phyloP scores from a whole-genome alignment of 1,140 invertebrate genomes.

The Plodia interpunctella region DNA sequence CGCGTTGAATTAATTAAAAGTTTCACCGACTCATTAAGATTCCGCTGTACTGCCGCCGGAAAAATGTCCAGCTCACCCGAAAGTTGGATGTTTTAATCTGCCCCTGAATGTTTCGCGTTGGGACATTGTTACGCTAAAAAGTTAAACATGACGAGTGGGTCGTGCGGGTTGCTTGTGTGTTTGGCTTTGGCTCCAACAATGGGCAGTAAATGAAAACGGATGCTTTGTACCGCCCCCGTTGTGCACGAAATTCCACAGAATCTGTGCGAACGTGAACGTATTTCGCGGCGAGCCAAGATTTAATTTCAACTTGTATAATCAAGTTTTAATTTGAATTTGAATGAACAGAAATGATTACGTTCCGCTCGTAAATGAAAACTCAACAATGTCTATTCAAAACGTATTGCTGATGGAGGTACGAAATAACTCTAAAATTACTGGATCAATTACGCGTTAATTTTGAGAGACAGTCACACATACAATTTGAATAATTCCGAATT shows the following conservation, averaged over 20 bases:
- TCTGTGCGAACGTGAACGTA: neutral
- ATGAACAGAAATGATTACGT: neutral
- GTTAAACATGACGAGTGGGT: conserved; percentile 6
- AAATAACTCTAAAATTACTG: conserved; percentile 15
- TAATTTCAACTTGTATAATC: neutral
- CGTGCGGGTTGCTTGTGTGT: neutral
- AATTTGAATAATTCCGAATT: conserved; percentile 28
- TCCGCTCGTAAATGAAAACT: neutral
- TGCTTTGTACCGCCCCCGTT: conserved; percentile 9
- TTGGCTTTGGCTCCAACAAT: conserved; percentile 4
- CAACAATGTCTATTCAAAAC: neutral
- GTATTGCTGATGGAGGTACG: conserved; percentile 1
- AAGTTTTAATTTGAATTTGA: conserved; percentile 4
- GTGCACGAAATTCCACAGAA: conserved; percentile 2
- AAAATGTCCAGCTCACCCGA: conserved; percentile 23
- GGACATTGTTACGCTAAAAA: conserved; percentile 1
- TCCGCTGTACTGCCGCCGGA: conserved; percentile 22
- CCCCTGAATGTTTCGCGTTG: conserved; percentile 20
- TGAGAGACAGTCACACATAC: conserved; percentile 21
- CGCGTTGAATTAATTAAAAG: conserved; percentile 56
- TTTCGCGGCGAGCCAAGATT: neutral
- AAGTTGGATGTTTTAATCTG: conserved; percentile 30
- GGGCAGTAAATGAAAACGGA: conserved; percentile 13
- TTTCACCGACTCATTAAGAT: conserved; percentile 47
- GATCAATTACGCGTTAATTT: conserved; percentile 27